These are phyloP conservation scores for Erythrocebus patas DNA, from an alignment of 2,113 vertebrate species.

Conservation along the genomic window DNA sequence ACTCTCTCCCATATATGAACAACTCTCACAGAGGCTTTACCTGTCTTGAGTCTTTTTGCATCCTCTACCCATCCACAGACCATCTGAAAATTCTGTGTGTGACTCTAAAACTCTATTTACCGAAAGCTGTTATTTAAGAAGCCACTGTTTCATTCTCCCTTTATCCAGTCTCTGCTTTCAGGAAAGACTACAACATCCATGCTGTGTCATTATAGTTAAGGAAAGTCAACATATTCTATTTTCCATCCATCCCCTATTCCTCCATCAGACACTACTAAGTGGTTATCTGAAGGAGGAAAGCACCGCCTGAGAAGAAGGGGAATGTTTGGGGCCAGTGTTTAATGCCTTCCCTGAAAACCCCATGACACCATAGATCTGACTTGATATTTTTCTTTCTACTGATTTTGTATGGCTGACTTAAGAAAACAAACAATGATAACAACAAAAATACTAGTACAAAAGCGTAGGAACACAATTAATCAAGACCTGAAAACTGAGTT, in stretches of 20 bases:
- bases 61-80: not conserved
- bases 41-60: not conserved
- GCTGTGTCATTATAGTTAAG: not conserved
- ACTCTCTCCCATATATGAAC: not conserved
- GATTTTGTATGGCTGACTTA: not conserved
- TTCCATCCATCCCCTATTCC: not conserved
- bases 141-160: not conserved
- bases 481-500: not conserved
- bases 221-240: not conserved
- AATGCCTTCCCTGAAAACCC: not conserved
- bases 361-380: not conserved
- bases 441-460: not conserved
- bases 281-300: not conserved
- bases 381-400: not conserved
- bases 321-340: not conserved
- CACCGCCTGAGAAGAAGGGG: not conserved
- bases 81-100: not conserved
- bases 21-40: not conserved
- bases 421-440: not conserved
- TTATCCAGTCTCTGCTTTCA: not conserved
- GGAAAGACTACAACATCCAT: not conserved
- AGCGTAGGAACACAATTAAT: not conserved
- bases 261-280: not conserved
- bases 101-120: not conserved
- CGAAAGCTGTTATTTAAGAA: not conserved